Base-by-base conservation (phyloP, 2,888 invertebrate species). In the Parasteatoda lunata region DNA sequence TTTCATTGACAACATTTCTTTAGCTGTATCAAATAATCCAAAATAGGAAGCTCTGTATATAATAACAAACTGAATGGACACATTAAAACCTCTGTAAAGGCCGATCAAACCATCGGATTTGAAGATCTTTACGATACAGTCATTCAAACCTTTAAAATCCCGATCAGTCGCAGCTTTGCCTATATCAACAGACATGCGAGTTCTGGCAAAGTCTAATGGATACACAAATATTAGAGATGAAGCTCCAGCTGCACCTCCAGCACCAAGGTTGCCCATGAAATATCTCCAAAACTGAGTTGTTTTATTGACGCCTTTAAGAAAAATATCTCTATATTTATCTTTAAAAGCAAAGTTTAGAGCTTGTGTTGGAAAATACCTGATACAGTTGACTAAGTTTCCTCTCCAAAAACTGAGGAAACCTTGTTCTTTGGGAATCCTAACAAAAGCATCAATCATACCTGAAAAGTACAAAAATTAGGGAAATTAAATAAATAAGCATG, bases 11-110 rank as follows among this genome's bases (percentile, higher is more conserved):
- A 98, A 93, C 94, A 97, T 95, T 92, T 97, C 96, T 92, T 97
- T 97, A 90, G 97, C 97, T 86, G 97, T 97, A 93, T 98, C 98
- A 93, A 97, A 98, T 94, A 97, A 96, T 89, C 98, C 98, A 93
- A 98, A 98, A 95, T 97, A 98, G 88, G 97, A 94, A 72, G 97
- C 97, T 92, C 97, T 96, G 94, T 98, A 98, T 93, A 98, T 97
- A 91, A 98, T 96, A 93, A 97, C 97, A 93, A 97, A 97, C 93
- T 97, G 97, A 90, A 98, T 97, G 88, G 97, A 98, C 90, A 98
- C 97, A 91, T 96, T 95, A 94, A 98, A 97, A 89, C 98, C 98
- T 93, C 96, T 95, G 94, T 98, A 98, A 89, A 98, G 93, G 91
- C 98, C 98, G 90, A 91, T 91, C 69, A 97, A 92, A 89, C 97